These are phyloP conservation scores for Pristionchus exspectatus DNA, from an alignment of 2,888 invertebrate species.

Conservation along the genomic window DNA sequence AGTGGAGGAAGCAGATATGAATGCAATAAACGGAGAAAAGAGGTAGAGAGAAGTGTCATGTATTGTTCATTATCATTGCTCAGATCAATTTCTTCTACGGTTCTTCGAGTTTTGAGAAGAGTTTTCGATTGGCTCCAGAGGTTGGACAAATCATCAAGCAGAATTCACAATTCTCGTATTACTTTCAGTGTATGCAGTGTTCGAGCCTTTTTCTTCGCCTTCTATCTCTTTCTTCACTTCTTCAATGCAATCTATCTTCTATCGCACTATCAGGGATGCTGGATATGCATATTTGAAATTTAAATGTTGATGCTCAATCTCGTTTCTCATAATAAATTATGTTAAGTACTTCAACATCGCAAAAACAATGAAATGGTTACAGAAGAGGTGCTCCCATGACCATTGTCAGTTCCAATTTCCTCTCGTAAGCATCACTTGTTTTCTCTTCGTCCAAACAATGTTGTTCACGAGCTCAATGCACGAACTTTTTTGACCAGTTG, in stretches of 20 bases:
- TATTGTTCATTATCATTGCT: neutral
- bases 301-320: neutral
- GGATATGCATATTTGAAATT: neutral
- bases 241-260: slow-evolving; percentile 43
- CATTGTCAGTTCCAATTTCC: neutral
- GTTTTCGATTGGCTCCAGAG: neutral
- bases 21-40: neutral
- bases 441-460: neutral
- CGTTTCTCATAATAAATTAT: neutral
- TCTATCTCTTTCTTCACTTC: slow-evolving; percentile 44
- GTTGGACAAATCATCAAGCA: neutral
- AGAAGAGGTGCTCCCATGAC: no score
- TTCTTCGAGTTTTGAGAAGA: neutral
- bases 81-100: neutral
- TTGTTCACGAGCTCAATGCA: neutral
- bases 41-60: neutral
- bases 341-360: neutral
- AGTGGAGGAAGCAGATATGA: neutral
- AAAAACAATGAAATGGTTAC: neutral
- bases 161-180: neutral
- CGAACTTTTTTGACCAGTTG: neutral
- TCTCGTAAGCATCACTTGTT: neutral
- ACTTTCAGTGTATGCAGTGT: neutral
- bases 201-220: neutral
- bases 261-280: slow-evolving; percentile 47